Conservation (phyloP, 2,888 invertebrate species). For the Pollenia labialis region DNA sequence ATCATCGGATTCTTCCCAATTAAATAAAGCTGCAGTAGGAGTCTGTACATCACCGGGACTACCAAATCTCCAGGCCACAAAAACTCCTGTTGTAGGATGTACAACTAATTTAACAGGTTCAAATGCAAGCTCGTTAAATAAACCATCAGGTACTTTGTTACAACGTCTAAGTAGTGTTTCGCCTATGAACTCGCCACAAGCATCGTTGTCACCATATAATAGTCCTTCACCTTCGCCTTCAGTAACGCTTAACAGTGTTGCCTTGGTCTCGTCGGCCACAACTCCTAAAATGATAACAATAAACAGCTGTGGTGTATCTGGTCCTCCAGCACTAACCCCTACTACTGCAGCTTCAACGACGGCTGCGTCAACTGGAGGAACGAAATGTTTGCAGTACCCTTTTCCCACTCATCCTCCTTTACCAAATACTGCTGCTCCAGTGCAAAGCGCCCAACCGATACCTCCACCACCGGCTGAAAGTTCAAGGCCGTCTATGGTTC, state of each 20-base stretch:
- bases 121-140: slow-evolving; percentile 71
- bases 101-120: slow-evolving; percentile 74
- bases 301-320: slow-evolving; percentile 56
- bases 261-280: slow-evolving; percentile 42
- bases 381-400: slow-evolving; percentile 88
- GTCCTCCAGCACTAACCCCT: slow-evolving; percentile 72
- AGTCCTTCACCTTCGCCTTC: slow-evolving; percentile 84
- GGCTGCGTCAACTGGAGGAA: slow-evolving; percentile 74
- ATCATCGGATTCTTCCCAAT: slow-evolving; percentile 75
- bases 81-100: slow-evolving; percentile 78
- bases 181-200: slow-evolving; percentile 84
- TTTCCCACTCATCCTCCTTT: slow-evolving; percentile 91
- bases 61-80: slow-evolving; percentile 83
- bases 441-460: slow-evolving; percentile 79
- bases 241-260: slow-evolving; percentile 74
- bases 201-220: slow-evolving; percentile 83
- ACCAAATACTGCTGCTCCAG: slow-evolving; percentile 83
- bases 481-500: slow-evolving; percentile 53
- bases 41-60: slow-evolving; percentile 80
- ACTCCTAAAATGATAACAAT: slow-evolving; percentile 57
- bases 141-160: slow-evolving; percentile 76
- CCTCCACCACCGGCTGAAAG: slow-evolving; percentile 78
- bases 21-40: slow-evolving; percentile 72
- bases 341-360: slow-evolving; percentile 52
- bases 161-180: slow-evolving; percentile 83